Percentiles rank a stretch among this genome's conserved stretches.
These are phyloP conservation scores for Leptinotarsa lineolata DNA, from an alignment of 1,140 invertebrate species.

Conservation along the genomic window DNA sequence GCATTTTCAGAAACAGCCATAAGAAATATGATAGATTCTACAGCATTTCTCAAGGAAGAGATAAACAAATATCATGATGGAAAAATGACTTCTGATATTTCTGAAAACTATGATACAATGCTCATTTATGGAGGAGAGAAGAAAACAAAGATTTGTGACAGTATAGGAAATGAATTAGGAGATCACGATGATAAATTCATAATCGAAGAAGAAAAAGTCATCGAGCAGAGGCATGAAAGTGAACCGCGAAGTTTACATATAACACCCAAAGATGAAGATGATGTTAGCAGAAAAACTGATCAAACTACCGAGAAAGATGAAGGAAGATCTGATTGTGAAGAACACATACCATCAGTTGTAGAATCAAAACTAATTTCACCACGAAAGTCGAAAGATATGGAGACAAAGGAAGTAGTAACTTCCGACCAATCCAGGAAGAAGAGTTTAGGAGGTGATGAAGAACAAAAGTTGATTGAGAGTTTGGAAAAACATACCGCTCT, in stretches of 20 bases:
- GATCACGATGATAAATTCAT: no score
- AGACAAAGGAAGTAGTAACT: conserved; percentile 23
- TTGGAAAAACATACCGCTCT: no score
- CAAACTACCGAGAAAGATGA: background rate
- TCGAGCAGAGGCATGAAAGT: background rate
- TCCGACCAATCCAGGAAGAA: conserved; percentile 30
- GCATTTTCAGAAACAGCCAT: conserved; percentile 26
- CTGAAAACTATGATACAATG: no score
- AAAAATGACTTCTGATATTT: background rate
- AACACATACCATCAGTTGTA: conserved; percentile 30
- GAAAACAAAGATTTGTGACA: no score
- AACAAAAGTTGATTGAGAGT: no score
- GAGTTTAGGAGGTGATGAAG: background rate
- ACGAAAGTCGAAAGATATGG: background rate
- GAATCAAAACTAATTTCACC: conserved; percentile 28
- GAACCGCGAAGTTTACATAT: background rate
- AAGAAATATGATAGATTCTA: conserved; percentile 29
- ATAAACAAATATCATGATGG: conserved; percentile 42
- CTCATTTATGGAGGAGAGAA: no score
- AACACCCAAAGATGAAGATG: background rate
- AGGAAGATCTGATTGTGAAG: conserved; percentile 8
- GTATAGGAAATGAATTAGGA: no score
- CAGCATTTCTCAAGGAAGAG: conserved; percentile 37
- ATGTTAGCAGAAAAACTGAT: background rate
- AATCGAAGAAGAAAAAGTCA: background rate